Evolutionary conservation across 2,888 invertebrate genomes (phyloP).

Genomic region (Campopleginae sp.): DNA sequence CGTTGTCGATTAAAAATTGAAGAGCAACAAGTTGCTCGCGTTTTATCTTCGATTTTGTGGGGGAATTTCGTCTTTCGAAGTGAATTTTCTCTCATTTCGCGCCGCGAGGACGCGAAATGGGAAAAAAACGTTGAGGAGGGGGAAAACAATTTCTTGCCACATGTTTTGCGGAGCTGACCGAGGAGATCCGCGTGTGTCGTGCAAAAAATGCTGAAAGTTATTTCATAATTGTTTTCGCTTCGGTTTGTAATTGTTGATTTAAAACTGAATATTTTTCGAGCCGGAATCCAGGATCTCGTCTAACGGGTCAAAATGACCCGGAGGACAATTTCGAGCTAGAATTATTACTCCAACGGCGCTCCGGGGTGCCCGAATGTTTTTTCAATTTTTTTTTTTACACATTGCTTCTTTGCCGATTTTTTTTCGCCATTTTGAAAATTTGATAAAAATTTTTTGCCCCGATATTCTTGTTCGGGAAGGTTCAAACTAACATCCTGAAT

Average conservation of each 20-base stretch:
- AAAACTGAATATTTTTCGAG: background rate
- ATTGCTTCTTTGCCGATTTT: too few species aligned
- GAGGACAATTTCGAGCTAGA: too few species aligned
- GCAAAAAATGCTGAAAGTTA: background rate
- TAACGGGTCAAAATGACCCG: too few species aligned
- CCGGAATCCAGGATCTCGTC: background rate
- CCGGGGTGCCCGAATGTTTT: too few species aligned
- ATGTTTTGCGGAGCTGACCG: background rate
- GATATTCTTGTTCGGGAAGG: too few species aligned
- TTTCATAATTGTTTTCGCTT: conserved; percentile 3
- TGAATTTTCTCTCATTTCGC: too few species aligned
- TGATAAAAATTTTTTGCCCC: too few species aligned
- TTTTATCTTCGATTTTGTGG: background rate
- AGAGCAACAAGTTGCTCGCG: background rate
- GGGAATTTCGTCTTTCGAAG: background rate
- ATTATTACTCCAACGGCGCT: too few species aligned
- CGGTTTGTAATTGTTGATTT: background rate
- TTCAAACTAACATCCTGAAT: too few species aligned
- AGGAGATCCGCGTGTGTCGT: background rate
- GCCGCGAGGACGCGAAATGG: background rate
- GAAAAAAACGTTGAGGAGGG: background rate
- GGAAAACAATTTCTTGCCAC: background rate
- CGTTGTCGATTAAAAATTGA: background rate
- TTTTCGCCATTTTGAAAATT: too few species aligned
- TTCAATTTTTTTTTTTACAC: too few species aligned